Evolutionary conservation across 2,797 vertebrate genomes (phyloP).

Genomic region (Lacerta bilineata): DNA sequence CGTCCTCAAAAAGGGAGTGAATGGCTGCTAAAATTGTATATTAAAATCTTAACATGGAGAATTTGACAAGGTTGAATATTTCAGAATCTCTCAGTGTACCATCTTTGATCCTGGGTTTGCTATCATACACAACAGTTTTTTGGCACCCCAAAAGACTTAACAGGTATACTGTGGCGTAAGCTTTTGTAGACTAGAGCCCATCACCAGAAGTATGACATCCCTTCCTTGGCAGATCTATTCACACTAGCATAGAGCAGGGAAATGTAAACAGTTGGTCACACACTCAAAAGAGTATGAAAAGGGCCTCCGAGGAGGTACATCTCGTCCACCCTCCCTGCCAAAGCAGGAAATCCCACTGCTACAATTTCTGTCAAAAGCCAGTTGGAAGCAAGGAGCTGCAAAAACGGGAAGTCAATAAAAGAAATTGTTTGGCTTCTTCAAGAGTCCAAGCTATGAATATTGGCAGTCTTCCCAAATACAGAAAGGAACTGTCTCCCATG

Average conservation of each 20-base stretch:
- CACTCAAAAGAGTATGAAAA: too few relatives aligned
- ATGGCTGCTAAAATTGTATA: not conserved
- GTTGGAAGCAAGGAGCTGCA: not conserved
- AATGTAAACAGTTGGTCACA: not conserved
- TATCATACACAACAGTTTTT: too few relatives aligned
- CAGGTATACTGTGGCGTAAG: not conserved
- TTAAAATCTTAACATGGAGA: not conserved
- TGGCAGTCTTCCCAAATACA: not conserved
- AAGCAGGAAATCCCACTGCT: not conserved
- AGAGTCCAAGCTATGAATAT: slow-evolving; percentile 10
- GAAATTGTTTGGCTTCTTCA: not conserved
- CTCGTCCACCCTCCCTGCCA: not conserved
- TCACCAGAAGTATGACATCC: not conserved
- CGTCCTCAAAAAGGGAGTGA: not conserved
- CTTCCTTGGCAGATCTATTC: not conserved
- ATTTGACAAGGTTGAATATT: not conserved
- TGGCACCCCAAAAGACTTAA: not conserved
- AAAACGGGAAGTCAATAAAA: not conserved
- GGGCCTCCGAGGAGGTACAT: too few relatives aligned
- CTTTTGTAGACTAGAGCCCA: not conserved
- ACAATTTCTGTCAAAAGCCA: not conserved
- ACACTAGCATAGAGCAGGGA: not conserved
- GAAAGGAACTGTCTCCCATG: not conserved
- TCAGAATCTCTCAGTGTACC: not conserved
- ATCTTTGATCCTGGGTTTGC: too few relatives aligned